Base-by-base conservation (phyloP, 2,113 vertebrate species). In the Eulemur macaco region DNA sequence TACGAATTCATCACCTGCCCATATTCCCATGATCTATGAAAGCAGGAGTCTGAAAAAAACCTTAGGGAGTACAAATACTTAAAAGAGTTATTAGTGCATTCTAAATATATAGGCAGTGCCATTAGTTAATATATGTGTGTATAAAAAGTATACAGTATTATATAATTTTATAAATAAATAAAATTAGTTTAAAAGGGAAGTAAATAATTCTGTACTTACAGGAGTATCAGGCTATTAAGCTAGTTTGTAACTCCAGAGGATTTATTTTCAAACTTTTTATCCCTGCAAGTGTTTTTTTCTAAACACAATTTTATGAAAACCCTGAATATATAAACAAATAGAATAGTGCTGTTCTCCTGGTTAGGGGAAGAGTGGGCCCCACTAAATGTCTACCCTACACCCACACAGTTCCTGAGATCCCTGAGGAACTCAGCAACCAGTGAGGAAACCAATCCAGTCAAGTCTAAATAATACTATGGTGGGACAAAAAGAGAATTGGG, bases 221-320 rank as follows among this genome's bases (percentile, higher is more conserved):
- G 29, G 34, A 80, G 14, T 91, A 71, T 34, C 42, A 78, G n/a
- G 73, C 50, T 81, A 39, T 56, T 93, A 60, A 73, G 66, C 20
- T 20, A 60, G 17, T 86, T 73, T 56, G 14, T 78, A 80, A 86
- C 13, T 91, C 74, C 83, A 96, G 47, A 88, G 29, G 37, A 76
- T 88, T 96, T 92, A 39, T 54, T 95, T 95, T 82, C 45, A 90
- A 64, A 37, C 2, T 8, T 80, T 68, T 69, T 81, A 50, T 47
- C 8, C 45, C 34, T 47, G 37, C 31, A 89, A 69, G 73, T 66
- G 23, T 1, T 87, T 89, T 88, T 45, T 54, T 20, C 50, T 66
- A 89, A 88, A 84, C 37, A 91, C 93, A 86, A 77, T 63, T 15
- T 64, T 87, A 82, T 78, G 50, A 86, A 77, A 86, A 83, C 29